phyloP scores from a whole-genome alignment of 2,888 invertebrate species.

The Leptopterna dolabrata region DNA sequence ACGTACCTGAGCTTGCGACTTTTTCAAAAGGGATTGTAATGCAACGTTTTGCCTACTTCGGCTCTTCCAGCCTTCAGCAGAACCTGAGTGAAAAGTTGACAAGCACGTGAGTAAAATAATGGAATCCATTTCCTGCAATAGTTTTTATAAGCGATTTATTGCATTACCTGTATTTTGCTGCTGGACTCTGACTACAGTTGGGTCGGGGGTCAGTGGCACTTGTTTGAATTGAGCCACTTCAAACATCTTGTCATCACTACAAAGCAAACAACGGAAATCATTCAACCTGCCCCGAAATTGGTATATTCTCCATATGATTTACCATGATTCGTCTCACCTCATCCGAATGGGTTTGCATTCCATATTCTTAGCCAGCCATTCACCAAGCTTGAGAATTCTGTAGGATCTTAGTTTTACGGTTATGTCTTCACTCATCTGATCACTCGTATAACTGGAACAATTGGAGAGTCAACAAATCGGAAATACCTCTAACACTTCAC shows the following conservation, averaged over 20 bases:
- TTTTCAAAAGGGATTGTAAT: constrained; percentile 80
- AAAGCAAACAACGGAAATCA: not conserved
- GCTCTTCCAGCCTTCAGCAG: constrained; percentile 54
- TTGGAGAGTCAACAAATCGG: not conserved
- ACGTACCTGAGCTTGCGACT: constrained; percentile 69
- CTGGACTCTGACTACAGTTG: not conserved
- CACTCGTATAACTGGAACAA: constrained; percentile 64
- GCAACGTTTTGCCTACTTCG: constrained; percentile 80
- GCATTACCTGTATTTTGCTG: constrained; percentile 20
- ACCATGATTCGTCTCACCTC: constrained; percentile 15
- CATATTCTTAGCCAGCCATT: constrained; percentile 68
- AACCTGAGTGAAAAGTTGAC: not conserved
- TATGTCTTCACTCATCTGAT: constrained; percentile 67
- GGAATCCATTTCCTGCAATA: too few relatives aligned
- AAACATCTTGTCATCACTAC: constrained; percentile 56
- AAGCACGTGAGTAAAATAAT: too few relatives aligned
- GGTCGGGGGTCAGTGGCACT: not conserved
- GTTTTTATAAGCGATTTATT: too few relatives aligned
- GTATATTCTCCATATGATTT: too few relatives aligned
- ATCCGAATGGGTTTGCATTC: constrained; percentile 56
- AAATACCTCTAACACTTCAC: not conserved
- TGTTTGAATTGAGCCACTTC: constrained; percentile 52
- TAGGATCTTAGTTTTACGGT: constrained; percentile 70
- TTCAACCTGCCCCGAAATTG: too few relatives aligned
- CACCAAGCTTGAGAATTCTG: constrained; percentile 70